These are phyloP conservation scores for Fukomys damarensis DNA, from an alignment of 2,113 vertebrate genomes.

Conservation along the genomic window DNA sequence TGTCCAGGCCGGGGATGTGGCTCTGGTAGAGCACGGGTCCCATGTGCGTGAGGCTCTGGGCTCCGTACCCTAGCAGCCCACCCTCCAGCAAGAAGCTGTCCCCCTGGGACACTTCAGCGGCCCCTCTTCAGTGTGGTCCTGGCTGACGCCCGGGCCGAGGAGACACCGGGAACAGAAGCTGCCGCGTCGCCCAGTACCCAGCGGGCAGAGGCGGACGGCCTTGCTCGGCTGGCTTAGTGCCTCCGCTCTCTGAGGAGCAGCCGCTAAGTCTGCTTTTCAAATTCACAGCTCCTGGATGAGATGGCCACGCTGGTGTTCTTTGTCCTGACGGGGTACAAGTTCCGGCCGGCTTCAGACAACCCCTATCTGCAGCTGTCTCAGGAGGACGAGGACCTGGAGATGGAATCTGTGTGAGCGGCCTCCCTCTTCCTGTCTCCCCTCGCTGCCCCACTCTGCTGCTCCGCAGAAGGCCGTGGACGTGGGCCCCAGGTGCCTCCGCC, in stretches of 20 bases:
- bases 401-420: slow-evolving; percentile 92
- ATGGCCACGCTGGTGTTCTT: slow-evolving; percentile 92
- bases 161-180: not conserved
- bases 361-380: slow-evolving; percentile 93
- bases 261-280: not conserved
- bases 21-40: not conserved
- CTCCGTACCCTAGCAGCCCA: not conserved
- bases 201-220: accelerated
- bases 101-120: not conserved
- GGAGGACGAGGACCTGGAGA: slow-evolving; percentile 91
- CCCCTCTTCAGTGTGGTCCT: not conserved
- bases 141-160: not conserved
- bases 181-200: not conserved
- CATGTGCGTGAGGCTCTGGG: not conserved
- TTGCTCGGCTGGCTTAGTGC: not conserved
- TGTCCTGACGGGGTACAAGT: slow-evolving; percentile 92
- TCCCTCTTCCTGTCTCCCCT: not conserved
- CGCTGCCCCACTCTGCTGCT: accelerated
- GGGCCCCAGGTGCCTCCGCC: not conserved
- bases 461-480: not conserved
- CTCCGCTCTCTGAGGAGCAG: not conserved
- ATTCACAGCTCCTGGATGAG: slow-evolving; percentile 90
- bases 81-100: accelerated
- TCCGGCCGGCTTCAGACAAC: slow-evolving; percentile 92
- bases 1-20: not conserved